Conservation (phyloP, 2,797 vertebrate genomes). For the Anguilla marmorata region DNA sequence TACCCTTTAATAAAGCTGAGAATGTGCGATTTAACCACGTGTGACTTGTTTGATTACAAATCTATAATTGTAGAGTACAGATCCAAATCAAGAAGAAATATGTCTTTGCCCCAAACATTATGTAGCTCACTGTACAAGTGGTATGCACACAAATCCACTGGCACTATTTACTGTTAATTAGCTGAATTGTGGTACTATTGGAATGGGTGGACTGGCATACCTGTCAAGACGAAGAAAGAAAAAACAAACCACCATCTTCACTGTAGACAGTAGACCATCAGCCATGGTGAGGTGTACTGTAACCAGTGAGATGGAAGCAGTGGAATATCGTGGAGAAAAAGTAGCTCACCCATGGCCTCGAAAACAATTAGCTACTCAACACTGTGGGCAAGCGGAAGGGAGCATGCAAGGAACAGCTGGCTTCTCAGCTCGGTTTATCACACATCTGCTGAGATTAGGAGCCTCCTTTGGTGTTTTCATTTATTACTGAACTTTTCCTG, state of each 20-base stretch:
- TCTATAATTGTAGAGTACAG: too few relatives aligned
- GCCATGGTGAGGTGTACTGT: neutral
- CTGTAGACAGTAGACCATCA: neutral
- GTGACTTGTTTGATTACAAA: too few relatives aligned
- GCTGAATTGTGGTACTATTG: neutral
- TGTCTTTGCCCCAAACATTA: too few relatives aligned
- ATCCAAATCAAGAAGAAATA: too few relatives aligned
- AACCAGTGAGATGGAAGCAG: neutral
- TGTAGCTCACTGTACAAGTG: neutral
- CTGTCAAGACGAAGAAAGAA: neutral
- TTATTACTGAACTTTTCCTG: constrained; percentile 41
- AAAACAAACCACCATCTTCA: neutral
- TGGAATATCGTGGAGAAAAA: neutral
- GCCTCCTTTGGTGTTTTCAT: constrained; percentile 19
- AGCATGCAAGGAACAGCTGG: constrained; percentile 28
- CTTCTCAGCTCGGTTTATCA: constrained; percentile 27
- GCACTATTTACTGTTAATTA: neutral
- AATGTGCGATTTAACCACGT: too few relatives aligned
- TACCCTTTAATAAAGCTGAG: too few relatives aligned
- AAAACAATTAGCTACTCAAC: constrained; percentile 25
- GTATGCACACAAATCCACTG: neutral
- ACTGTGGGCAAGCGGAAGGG: constrained; percentile 25
- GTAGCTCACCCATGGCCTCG: neutral
- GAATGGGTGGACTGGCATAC: neutral
- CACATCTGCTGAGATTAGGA: constrained; percentile 43